Percentiles rank a stretch among this genome's conserved stretches.
These are phyloP conservation scores for Pasiphila rectangulata DNA, from an alignment of 2,888 invertebrate species.

Conservation along the genomic window DNA sequence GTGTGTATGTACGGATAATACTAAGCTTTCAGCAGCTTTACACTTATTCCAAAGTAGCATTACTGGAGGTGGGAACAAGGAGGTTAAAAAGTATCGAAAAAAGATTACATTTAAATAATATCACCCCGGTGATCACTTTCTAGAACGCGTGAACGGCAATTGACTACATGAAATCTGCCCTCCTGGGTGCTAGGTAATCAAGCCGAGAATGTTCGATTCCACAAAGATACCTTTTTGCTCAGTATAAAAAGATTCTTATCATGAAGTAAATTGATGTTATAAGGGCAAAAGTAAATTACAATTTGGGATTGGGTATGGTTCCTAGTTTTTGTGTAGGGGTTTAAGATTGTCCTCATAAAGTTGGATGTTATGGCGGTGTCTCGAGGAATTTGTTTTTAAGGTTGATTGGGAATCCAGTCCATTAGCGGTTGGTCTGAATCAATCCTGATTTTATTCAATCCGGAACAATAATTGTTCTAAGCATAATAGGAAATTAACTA, in stretches of 20 bases:
- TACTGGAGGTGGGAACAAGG: conserved; percentile 26
- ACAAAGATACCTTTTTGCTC: conserved; percentile 68
- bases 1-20: neutral
- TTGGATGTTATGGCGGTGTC: conserved; percentile 1
- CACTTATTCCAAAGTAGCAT: conserved; percentile 15
- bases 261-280: conserved; percentile 64
- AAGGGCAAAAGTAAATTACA: conserved; percentile 68
- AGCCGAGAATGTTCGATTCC: conserved; percentile 67
- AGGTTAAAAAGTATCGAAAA: conserved; percentile 74
- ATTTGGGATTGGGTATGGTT: conserved; percentile 70
- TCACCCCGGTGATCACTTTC: conserved; percentile 77
- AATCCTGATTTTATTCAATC: no score
- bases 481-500: no score
- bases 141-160: conserved; percentile 71
- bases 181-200: conserved; percentile 76
- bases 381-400: neutral
- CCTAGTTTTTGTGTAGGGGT: conserved; percentile 32
- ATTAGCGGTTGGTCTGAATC: no score
- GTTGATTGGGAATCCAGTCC: neutral
- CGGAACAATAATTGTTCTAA: no score
- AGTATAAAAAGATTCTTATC: conserved; percentile 76
- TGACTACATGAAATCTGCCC: conserved; percentile 73
- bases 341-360: neutral
- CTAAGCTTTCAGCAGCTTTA: neutral
- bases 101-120: conserved; percentile 80